phyloP scores from a whole-genome alignment of 1,140 invertebrate genomes.

The Xylocopa sonorina region DNA sequence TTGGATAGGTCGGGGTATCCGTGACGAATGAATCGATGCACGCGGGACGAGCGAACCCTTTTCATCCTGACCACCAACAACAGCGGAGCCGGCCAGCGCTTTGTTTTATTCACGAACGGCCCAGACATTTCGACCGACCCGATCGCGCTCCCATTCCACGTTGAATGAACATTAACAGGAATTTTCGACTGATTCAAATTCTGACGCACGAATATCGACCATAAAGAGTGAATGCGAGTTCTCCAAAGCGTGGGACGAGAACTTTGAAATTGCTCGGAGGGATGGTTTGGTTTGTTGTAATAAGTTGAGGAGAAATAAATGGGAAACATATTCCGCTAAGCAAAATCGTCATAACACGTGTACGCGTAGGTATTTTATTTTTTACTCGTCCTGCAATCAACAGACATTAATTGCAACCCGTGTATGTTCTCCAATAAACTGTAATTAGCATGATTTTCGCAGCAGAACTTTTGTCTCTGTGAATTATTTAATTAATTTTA shows the following conservation, averaged over 20 bases:
- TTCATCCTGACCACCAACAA: constrained; percentile 12
- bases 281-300: background rate
- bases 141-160: background rate
- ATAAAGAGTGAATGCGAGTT: background rate
- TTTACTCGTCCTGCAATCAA: no score
- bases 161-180: background rate
- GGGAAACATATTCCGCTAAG: no score
- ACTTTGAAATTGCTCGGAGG: background rate
- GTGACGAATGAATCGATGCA: constrained; percentile 51
- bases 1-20: constrained; percentile 56
- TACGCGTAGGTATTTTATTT: no score
- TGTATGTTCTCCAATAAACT: no score
- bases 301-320: no score
- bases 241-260: background rate
- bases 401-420: no score
- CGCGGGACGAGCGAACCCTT: constrained; percentile 25
- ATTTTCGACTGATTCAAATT: background rate
- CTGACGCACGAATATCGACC: background rate
- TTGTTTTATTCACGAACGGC: constrained; percentile 14
- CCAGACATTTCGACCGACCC: background rate
- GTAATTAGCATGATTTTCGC: no score
- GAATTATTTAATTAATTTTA: no score
- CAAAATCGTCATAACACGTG: no score
- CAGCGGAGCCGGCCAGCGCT: background rate
- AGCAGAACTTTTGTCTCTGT: no score